Evolutionary conservation across 2,797 vertebrate genomes (phyloP).

Genomic region (Dromococcyx pavoninus): DNA sequence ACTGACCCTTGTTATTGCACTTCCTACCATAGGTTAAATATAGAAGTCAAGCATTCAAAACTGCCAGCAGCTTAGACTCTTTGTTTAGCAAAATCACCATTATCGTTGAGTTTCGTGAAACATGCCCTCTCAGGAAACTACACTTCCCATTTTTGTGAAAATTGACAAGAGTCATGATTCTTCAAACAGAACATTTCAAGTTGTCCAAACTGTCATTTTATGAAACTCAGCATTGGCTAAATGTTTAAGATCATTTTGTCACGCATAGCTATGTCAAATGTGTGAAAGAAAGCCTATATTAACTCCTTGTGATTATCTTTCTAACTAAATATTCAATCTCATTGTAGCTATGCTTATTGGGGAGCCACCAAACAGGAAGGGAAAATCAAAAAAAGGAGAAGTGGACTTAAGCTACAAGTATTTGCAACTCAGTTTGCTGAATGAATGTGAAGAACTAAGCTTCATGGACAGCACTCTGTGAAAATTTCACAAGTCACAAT

Average conservation of each 20-base stretch:
- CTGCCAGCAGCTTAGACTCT: background rate
- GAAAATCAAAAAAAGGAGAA: background rate
- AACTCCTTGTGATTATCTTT: background rate
- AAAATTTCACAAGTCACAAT: background rate
- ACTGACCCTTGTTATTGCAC: background rate
- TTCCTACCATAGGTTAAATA: background rate
- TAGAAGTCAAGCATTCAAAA: background rate
- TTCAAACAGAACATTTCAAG: background rate
- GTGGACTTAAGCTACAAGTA: background rate
- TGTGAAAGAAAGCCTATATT: background rate
- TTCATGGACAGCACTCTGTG: background rate
- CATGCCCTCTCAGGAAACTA: background rate
- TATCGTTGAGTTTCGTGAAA: background rate
- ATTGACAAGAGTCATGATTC: background rate
- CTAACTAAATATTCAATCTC: background rate
- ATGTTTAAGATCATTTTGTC: background rate
- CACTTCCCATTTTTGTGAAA: background rate
- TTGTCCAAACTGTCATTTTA: background rate
- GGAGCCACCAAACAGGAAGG: background rate
- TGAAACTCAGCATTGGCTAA: background rate
- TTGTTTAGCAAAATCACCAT: background rate
- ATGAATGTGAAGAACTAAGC: background rate
- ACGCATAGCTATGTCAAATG: background rate
- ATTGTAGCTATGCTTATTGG: background rate
- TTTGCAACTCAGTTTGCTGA: background rate